Evolutionary conservation across 1,140 invertebrate genomes (phyloP).

Genomic region (Odontomachus brunneus): DNA sequence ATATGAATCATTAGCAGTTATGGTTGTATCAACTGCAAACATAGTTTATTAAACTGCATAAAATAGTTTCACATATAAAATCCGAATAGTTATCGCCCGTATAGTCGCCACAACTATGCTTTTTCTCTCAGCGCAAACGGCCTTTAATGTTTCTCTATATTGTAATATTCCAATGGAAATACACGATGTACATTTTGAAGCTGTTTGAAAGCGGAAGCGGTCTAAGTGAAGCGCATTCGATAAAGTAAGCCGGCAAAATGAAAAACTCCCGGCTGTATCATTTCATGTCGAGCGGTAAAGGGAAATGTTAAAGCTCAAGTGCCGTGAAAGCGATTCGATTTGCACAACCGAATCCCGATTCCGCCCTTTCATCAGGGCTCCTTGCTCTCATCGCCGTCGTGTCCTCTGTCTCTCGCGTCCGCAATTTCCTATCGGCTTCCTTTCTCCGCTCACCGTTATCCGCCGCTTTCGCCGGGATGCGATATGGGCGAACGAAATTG

Average conservation of each 20-base stretch:
- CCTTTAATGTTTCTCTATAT: no score
- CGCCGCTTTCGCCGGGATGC: background rate
- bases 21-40: no score
- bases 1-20: no score
- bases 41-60: no score
- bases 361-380: slow-evolving; percentile 50
- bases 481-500: slow-evolving; percentile 38
- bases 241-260: slow-evolving; percentile 32
- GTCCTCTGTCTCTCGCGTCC: slow-evolving; percentile 31
- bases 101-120: no score
- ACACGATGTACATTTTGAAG: no score
- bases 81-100: no score
- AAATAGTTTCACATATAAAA: no score
- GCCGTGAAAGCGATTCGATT: slow-evolving; percentile 68
- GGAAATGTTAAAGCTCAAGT: slow-evolving; percentile 35
- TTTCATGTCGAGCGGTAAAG: slow-evolving; percentile 6
- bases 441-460: slow-evolving; percentile 27
- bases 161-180: no score
- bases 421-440: slow-evolving; percentile 57
- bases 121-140: no score
- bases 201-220: slow-evolving; percentile 21
- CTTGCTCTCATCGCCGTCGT: background rate
- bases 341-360: slow-evolving; percentile 46
- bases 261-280: slow-evolving; percentile 45
- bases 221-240: slow-evolving; percentile 24